Base-by-base conservation (phyloP, 2,888 invertebrate species). In the Thyatira batis region DNA sequence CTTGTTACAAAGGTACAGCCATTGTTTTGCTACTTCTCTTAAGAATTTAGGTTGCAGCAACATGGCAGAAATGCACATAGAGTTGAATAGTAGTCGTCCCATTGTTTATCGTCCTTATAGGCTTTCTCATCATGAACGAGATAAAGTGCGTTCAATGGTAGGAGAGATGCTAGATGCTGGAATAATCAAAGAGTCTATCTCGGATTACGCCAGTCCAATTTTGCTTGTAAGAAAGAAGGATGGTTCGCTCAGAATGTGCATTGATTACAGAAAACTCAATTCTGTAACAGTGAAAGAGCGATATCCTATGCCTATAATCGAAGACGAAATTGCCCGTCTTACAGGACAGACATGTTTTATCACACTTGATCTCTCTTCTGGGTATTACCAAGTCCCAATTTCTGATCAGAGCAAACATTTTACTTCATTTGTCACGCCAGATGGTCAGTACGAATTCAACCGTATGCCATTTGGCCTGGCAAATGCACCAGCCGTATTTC, bases 401-500 rank as follows among this genome's bases (percentile, higher is more conserved):
- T 61, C 53, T 0, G 58, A 54, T 1, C 60, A 63, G 20, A 60
- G 60, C 25, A 58, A 63, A 20, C 54, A 49, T 5, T 20, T 65
- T 0, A 85, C 83, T 0, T 76, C 79, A 0, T 82, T 85, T 51
- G 72, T 78, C 0, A 87, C 81, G 0, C 76, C 63, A 5, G 69
- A 69, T 30, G 64, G 63, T 1, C 60, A 64, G 11, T 84, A 63
- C 45, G 76, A 85, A 55, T 83, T 72, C 52, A 68, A 76, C 13
- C 57, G 72, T 0, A 78, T 84, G 78, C 80, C 80, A 49, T 58
- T 39, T 17, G 39, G 39, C 13, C 17, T 39, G 17, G 39, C 39
- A 39, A n/a, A n/a, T n/a, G n/a, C n/a, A n/a, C n/a, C n/a, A n/a
- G n/a, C n/a, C n/a, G n/a, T n/a, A n/a, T n/a, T 39, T 39, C 39